A percentile compares a stretch with the other conserved stretches of the same genome.
Conservation (phyloP, 2,797 vertebrate genomes). For the Anas georgica region DNA sequence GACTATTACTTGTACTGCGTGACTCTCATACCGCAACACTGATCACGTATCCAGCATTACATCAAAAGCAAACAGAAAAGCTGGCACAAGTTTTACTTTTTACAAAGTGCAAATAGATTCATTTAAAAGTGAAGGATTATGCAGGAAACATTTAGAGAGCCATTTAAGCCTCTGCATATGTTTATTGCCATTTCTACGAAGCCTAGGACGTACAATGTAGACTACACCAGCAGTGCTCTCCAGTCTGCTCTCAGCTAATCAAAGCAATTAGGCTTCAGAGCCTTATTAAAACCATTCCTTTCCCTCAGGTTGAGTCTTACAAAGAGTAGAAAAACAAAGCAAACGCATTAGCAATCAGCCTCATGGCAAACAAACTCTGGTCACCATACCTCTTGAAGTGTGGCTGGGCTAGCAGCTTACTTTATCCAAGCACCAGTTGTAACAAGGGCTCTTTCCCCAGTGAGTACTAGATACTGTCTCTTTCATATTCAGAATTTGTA, state of each 20-base stretch:
- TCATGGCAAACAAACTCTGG: not conserved
- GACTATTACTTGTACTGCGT: not conserved
- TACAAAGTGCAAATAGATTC: not conserved
- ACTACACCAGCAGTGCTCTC: not conserved
- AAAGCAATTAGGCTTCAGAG: not conserved
- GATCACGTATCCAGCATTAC: not conserved
- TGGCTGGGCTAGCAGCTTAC: not conserved
- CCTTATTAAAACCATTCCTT: not conserved
- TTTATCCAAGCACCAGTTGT: not conserved
- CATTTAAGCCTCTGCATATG: not conserved
- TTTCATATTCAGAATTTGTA: conserved; percentile 13
- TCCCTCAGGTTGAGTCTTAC: not conserved
- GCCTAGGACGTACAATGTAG: not conserved
- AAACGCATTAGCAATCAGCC: not conserved
- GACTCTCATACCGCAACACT: not conserved
- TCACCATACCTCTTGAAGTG: not conserved
- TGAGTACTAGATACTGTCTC: not conserved
- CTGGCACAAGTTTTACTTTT: not conserved
- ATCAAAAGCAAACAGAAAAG: not conserved
- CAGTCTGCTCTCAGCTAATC: not conserved
- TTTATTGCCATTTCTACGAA: not conserved
- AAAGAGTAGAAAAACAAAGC: not conserved
- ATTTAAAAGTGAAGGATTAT: not conserved
- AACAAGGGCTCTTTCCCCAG: not conserved
- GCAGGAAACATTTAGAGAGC: not conserved